A percentile compares a stretch with the other conserved stretches of the same genome.
Evolutionary conservation across 2,797 vertebrate species (phyloP).

Genomic region (Clarias pachynema): DNA sequence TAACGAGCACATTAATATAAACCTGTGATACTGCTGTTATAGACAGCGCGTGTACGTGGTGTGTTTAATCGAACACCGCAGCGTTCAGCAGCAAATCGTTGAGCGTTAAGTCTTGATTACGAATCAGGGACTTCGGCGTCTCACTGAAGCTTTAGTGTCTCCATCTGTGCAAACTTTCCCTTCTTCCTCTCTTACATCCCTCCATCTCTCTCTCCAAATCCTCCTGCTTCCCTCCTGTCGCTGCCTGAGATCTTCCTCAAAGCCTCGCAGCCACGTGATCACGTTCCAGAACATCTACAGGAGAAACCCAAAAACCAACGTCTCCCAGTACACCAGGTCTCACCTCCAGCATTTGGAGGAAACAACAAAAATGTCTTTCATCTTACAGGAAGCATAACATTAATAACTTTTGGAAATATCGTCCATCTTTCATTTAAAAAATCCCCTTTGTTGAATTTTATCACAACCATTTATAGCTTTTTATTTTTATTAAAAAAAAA

Average conservation of each 20-base stretch:
- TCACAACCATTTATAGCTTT: neutral
- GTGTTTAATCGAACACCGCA: neutral
- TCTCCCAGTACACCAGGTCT: neutral
- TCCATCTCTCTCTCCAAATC: slow-evolving; percentile 34
- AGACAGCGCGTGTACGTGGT: neutral
- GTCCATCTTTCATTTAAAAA: neutral
- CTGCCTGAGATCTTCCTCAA: slow-evolving; percentile 2
- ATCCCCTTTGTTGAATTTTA: neutral
- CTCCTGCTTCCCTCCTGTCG: slow-evolving; percentile 16
- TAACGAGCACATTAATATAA: neutral
- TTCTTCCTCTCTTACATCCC: slow-evolving; percentile 10
- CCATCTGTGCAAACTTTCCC: slow-evolving; percentile 28
- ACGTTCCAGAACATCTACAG: neutral
- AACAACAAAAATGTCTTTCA: neutral
- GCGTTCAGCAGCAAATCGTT: neutral
- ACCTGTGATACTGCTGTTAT: neutral
- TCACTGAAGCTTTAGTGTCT: neutral
- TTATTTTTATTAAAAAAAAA: neutral
- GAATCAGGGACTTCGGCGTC: neutral
- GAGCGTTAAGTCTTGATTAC: neutral
- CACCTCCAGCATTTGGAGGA: neutral
- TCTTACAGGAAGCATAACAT: neutral
- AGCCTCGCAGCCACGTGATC: slow-evolving; percentile 8
- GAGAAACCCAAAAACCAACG: neutral
- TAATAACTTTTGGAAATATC: neutral